These are phyloP conservation scores for Choreutis nemorana DNA, from an alignment of 2,888 invertebrate genomes.

Conservation along the genomic window DNA sequence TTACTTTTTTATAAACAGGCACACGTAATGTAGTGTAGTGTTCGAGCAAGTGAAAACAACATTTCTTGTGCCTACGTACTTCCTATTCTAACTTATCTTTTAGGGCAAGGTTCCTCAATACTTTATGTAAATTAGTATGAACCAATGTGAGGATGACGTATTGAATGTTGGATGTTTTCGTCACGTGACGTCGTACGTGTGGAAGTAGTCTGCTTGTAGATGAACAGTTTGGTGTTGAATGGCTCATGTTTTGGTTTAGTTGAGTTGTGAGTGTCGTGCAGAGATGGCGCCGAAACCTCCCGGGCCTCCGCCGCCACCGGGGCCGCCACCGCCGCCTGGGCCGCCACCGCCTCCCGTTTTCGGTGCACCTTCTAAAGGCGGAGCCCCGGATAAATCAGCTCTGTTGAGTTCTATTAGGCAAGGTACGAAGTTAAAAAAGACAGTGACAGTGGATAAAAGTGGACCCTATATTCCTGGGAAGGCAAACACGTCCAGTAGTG, in stretches of 20 bases:
- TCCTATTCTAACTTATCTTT: constrained; percentile 52
- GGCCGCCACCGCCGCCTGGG: constrained; percentile 71
- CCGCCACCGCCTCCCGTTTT: constrained; percentile 65
- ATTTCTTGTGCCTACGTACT: constrained; percentile 53
- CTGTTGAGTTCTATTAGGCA: constrained; percentile 84
- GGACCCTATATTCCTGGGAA: constrained; percentile 78
- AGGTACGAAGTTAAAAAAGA: constrained; percentile 83
- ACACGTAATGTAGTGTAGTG: too few relatives aligned
- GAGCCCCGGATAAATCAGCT: constrained; percentile 71
- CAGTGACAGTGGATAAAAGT: constrained; percentile 91
- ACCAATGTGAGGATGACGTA: constrained; percentile 20
- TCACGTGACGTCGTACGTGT: constrained; percentile 17
- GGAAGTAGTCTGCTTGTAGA: constrained; percentile 9
- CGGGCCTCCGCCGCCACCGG: constrained; percentile 71
- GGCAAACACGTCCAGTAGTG: constrained; percentile 31
- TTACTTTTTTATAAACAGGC: too few relatives aligned
- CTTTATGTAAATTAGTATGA: constrained; percentile 54
- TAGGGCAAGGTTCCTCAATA: constrained; percentile 50
- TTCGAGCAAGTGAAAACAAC: constrained; percentile 39
- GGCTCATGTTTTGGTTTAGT: constrained; percentile 19
- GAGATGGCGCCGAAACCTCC: constrained; percentile 61
- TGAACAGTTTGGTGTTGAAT: constrained; percentile 19
- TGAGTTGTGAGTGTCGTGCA: constrained; percentile 16
- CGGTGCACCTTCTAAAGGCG: constrained; percentile 45
- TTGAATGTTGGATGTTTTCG: constrained; percentile 12